These are phyloP conservation scores for Eueremaeus valkanovi DNA, from an alignment of 2,888 invertebrate genomes.

Conservation along the genomic window DNA sequence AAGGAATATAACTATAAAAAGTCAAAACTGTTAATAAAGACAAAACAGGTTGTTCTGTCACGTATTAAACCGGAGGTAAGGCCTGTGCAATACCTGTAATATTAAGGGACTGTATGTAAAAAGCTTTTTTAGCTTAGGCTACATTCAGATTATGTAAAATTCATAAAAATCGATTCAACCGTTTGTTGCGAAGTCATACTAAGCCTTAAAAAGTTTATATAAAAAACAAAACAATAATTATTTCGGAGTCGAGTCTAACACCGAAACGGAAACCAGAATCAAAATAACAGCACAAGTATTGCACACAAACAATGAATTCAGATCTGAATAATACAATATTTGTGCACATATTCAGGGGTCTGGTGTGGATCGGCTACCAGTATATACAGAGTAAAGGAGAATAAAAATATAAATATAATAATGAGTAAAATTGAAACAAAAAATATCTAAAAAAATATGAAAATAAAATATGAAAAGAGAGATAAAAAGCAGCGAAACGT, in stretches of 20 bases:
- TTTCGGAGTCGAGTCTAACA: neutral
- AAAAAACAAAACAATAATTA: neutral
- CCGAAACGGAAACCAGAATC: too few relatives aligned
- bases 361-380: too few relatives aligned
- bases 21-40: slow-evolving; percentile 30
- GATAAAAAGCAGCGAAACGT: neutral
- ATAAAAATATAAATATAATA: too few relatives aligned
- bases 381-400: too few relatives aligned
- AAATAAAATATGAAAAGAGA: neutral
- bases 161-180: neutral
- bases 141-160: neutral
- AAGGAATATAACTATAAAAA: neutral
- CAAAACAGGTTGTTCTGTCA: slow-evolving; percentile 35
- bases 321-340: too few relatives aligned
- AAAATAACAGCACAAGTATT: too few relatives aligned
- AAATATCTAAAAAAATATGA: neutral
- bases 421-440: too few relatives aligned
- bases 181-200: slow-evolving; percentile 3
- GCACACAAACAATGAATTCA: too few relatives aligned
- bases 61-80: slow-evolving; percentile 29
- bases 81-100: slow-evolving; percentile 21
- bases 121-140: neutral
- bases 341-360: too few relatives aligned
- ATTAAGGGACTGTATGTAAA: neutral
- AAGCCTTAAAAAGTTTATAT: neutral